A percentile compares a stretch with the other conserved stretches of the same genome.
phyloP scores from a whole-genome alignment of 2,888 invertebrate species.

The Agrenia bidenticulata region DNA sequence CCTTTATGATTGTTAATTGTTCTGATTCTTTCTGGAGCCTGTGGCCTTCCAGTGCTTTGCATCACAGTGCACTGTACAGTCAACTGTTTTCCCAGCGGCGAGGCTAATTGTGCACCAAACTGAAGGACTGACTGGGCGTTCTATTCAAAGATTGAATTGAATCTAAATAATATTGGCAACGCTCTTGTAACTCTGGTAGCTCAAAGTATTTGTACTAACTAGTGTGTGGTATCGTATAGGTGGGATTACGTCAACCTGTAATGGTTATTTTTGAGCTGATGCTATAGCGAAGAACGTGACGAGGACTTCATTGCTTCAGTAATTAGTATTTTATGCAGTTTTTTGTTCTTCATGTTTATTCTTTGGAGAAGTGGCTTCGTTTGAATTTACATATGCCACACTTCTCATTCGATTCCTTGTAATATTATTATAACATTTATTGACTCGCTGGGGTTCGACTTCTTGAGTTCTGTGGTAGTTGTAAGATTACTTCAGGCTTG shows the following conservation, averaged over 20 bases:
- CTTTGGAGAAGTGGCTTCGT: neutral
- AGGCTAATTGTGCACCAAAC: neutral
- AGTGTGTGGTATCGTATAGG: neutral
- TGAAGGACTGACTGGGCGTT: neutral
- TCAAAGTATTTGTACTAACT: neutral
- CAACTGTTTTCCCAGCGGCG: no score
- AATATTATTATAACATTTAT: no score
- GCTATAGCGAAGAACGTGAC: conserved; percentile 3
- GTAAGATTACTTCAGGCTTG: no score
- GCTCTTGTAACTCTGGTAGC: neutral
- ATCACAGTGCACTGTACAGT: no score
- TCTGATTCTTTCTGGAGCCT: no score
- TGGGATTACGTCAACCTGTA: conserved; percentile 7
- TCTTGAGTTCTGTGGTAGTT: no score
- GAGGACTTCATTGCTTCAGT: conserved; percentile 6
- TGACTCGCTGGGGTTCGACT: no score
- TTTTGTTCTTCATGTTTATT: neutral
- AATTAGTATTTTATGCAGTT: conserved; percentile 7
- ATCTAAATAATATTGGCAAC: neutral
- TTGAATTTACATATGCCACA: neutral
- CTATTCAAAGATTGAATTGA: neutral
- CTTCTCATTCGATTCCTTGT: neutral
- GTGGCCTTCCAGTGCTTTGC: no score
- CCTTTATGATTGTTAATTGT: no score
- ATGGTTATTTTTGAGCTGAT: neutral